Evolutionary conservation across 2,113 vertebrate species (phyloP).

Genomic region (Alethe diademata): DNA sequence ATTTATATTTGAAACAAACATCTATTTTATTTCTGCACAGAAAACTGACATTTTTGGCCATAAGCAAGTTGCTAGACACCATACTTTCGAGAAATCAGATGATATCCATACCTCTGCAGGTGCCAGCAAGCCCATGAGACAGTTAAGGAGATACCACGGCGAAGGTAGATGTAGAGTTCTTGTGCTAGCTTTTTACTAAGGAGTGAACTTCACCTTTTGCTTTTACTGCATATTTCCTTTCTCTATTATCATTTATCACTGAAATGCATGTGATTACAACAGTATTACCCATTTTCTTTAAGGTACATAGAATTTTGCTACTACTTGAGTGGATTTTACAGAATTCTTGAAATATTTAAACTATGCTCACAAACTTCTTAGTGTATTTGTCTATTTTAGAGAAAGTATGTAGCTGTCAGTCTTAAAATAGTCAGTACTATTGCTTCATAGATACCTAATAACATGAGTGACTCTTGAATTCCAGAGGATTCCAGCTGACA

Average conservation of each 20-base stretch:
- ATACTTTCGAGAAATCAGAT: neutral
- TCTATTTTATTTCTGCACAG: slow-evolving; percentile 39
- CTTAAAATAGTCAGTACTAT: neutral
- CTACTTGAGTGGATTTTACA: neutral
- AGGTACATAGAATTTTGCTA: neutral
- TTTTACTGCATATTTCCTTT: neutral
- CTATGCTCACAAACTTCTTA: neutral
- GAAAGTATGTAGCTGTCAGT: neutral
- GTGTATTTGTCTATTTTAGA: neutral
- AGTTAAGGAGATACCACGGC: neutral
- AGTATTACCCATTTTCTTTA: neutral
- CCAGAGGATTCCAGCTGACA: neutral
- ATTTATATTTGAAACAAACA: slow-evolving; percentile 52
- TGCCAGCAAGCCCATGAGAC: neutral
- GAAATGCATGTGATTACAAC: neutral
- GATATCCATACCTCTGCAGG: neutral
- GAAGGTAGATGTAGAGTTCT: no score
- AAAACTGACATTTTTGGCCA: neutral
- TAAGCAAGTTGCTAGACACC: neutral
- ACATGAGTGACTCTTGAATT: neutral
- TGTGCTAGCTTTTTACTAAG: neutral
- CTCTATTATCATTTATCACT: neutral
- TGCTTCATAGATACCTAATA: neutral
- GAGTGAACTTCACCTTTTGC: neutral
- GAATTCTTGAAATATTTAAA: neutral